These are phyloP conservation scores for Drosophila orena DNA, from an alignment of 1,140 invertebrate species.

Conservation along the genomic window DNA sequence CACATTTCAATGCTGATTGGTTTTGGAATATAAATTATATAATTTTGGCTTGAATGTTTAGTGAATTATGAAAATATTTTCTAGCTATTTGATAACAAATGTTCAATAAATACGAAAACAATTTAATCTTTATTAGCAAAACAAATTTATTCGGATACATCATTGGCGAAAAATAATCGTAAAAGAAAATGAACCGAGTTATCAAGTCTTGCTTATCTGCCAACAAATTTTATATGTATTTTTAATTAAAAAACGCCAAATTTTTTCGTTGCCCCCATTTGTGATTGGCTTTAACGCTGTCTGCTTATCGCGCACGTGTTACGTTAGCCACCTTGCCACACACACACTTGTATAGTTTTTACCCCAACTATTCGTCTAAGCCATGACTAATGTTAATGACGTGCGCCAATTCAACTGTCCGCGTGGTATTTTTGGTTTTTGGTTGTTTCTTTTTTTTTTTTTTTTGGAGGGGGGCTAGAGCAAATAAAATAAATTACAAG, in stretches of 20 bases:
- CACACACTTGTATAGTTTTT: conserved; percentile 1
- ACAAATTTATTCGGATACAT: conserved; percentile 25
- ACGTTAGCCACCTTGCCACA: conserved; percentile 10
- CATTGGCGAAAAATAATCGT: conserved; percentile 16
- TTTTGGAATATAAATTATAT: conserved; percentile 39
- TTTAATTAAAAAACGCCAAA: conserved; percentile 56
- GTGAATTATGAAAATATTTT: conserved; percentile 23
- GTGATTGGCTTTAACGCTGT: conserved; percentile 28
- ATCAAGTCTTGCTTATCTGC: conserved; percentile 48
- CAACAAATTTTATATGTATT: conserved; percentile 22
- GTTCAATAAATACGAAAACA: conserved; percentile 5
- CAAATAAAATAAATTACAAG: conserved; percentile 63
- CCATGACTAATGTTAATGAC: conserved; percentile 70
- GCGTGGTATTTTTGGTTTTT: conserved; percentile 32
- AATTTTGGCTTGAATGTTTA: conserved; percentile 26
- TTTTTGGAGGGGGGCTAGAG: conserved; percentile 23
- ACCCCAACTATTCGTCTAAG: conserved; percentile 28
- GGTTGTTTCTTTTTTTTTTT: conserved; percentile 9
- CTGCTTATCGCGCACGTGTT: conserved; percentile 54
- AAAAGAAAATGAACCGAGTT: conserved; percentile 16
- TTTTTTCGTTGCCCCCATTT: conserved; percentile 40
- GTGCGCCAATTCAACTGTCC: conserved; percentile 54
- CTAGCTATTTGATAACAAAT: conserved; percentile 9
- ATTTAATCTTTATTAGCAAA: conserved; percentile 34
- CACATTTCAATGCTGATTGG: conserved; percentile 43